A percentile compares a stretch with the other conserved stretches of the same genome.
Conservation (phyloP, 1,140 invertebrate genomes). For the Calosoma granatense region DNA sequence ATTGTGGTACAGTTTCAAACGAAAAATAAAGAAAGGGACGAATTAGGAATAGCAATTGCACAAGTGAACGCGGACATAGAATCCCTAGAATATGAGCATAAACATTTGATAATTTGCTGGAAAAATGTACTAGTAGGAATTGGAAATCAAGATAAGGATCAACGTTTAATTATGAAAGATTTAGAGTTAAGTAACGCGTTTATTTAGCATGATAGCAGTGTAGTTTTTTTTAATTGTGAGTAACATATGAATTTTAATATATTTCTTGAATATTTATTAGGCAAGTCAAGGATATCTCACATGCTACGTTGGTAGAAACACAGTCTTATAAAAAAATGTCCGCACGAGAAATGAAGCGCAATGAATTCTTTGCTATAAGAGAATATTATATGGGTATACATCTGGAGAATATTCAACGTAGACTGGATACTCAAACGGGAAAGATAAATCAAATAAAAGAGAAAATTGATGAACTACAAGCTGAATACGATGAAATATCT, state of each 20-base stretch:
- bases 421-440: too few species aligned
- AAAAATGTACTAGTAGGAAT: conserved; percentile 59
- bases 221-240: too few species aligned
- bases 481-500: too few species aligned
- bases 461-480: too few species aligned
- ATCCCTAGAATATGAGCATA: conserved; percentile 55
- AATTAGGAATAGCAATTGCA: conserved; percentile 39
- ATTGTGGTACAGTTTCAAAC: conserved; percentile 42
- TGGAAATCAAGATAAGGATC: conserved; percentile 51
- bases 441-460: too few species aligned
- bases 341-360: conserved; percentile 50
- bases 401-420: too few species aligned
- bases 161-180: conserved; percentile 46
- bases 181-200: conserved; percentile 41
- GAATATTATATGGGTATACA: too few species aligned
- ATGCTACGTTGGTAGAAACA: conserved; percentile 41
- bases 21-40: conserved; percentile 42
- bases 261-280: conserved; percentile 31
- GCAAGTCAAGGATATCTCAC: conserved; percentile 43
- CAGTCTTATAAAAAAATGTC: conserved; percentile 41
- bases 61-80: conserved; percentile 59
- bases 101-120: conserved; percentile 56
- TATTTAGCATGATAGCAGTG: too few species aligned
- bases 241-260: too few species aligned
- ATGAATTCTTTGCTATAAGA: conserved; percentile 49